Conservation (phyloP, 2,113 vertebrate species). For the Globicephala melas region DNA sequence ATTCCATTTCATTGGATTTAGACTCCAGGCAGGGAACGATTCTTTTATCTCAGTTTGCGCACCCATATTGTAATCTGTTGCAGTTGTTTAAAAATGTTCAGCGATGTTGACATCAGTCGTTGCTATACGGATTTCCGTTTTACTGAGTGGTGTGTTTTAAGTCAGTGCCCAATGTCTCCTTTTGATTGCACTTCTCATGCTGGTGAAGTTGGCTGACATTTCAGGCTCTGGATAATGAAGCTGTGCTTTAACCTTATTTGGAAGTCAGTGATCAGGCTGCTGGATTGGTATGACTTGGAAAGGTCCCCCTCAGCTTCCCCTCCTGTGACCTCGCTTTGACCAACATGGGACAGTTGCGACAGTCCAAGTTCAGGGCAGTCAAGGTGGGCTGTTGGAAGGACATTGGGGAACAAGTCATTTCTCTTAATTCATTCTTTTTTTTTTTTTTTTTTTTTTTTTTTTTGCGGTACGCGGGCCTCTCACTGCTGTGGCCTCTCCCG, state of each 20-base stretch:
- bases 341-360: background rate
- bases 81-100: background rate
- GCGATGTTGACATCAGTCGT: background rate
- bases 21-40: background rate
- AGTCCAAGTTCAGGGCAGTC: background rate
- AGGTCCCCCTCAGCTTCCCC: background rate
- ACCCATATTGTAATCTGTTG: background rate
- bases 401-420: background rate
- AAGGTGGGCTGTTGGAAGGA: background rate
- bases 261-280: background rate
- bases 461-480: no score
- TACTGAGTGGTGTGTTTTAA: background rate
- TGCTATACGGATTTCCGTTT: background rate
- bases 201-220: constrained; percentile 1
- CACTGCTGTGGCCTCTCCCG: no score
- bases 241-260: background rate
- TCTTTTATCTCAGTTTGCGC: background rate
- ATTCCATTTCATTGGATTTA: background rate
- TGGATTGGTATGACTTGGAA: background rate
- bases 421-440: background rate
- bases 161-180: background rate
- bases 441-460: no score
- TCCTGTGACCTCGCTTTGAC: background rate
- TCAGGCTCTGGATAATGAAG: constrained; percentile 9
- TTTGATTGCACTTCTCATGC: background rate